Percentiles rank a stretch among this genome's conserved stretches.
Conservation (phyloP, 2,113 vertebrate genomes). For the Callochromis pleurospilus region DNA sequence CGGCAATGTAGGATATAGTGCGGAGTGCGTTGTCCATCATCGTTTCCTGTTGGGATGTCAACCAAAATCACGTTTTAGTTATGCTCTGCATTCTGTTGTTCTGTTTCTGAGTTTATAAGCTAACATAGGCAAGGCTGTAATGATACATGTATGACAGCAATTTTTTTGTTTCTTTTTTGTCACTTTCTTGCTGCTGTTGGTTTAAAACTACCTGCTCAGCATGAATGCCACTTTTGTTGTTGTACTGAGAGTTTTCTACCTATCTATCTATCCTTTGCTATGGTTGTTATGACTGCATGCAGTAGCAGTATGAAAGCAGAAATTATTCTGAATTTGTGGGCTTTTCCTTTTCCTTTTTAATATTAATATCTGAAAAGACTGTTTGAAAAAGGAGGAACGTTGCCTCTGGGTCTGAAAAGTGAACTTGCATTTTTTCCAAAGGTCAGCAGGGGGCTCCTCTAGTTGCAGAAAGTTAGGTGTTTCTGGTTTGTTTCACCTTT, state of each 20-base stretch:
- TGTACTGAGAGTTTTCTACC: not conserved
- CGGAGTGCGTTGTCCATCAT: constrained; percentile 99
- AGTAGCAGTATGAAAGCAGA: not conserved
- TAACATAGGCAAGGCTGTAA: not conserved
- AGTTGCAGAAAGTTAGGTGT: not conserved
- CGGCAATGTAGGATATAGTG: constrained; percentile 96
- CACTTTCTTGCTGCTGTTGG: not conserved
- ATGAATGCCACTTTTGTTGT: not conserved
- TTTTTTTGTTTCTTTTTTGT: not conserved
- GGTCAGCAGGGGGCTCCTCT: not conserved
- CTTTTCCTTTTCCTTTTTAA: not conserved
- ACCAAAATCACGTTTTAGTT: not conserved
- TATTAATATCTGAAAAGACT: not conserved
- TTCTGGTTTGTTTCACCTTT: not conserved
- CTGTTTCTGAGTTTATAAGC: not conserved
- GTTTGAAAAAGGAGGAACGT: not conserved
- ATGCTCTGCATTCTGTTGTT: not conserved
- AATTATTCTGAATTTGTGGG: not conserved
- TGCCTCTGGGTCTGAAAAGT: not conserved
- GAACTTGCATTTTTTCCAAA: not conserved
- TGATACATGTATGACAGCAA: not conserved
- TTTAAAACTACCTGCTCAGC: not conserved
- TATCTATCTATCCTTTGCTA: not conserved
- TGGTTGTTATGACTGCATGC: not conserved
- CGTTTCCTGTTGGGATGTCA: constrained; percentile 75